Evolutionary conservation across 1,140 invertebrate genomes (phyloP).

Genomic region (Camponotus pennsylvanicus): DNA sequence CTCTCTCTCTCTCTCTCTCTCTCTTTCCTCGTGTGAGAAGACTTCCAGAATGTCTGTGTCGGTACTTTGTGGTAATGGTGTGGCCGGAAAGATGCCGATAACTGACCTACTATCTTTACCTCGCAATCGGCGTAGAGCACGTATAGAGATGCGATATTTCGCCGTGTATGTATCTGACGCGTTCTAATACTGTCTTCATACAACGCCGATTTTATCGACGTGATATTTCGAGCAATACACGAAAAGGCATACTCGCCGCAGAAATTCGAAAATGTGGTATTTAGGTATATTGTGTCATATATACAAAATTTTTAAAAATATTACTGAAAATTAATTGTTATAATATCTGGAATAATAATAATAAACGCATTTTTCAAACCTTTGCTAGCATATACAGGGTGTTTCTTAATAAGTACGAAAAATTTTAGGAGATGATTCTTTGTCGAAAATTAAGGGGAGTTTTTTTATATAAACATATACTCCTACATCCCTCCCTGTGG

Average conservation of each 20-base stretch:
- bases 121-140: conserved; percentile 55
- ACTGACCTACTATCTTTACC: conserved; percentile 73
- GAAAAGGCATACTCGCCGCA: background rate
- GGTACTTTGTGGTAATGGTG: conserved; percentile 68
- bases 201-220: background rate
- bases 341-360: background rate
- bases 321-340: conserved; percentile 3
- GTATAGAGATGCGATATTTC: conserved; percentile 18
- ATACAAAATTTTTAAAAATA: background rate
- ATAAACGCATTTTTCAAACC: background rate
- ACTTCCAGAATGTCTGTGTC: conserved; percentile 69
- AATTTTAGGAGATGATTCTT: too few relatives aligned
- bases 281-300: background rate
- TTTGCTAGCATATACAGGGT: too few relatives aligned
- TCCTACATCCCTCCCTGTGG: too few relatives aligned
- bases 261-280: background rate
- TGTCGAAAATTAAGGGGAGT: too few relatives aligned
- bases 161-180: conserved; percentile 16
- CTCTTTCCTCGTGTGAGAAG: background rate
- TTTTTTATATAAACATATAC: too few relatives aligned
- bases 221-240: background rate
- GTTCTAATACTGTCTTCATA: conserved; percentile 26
- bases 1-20: background rate
- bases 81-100: conserved; percentile 72
- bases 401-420: too few relatives aligned